Evolutionary conservation across 2,113 vertebrate genomes (phyloP), one percentile per base, ranked within the genome.

Genomic region (Oncorhynchus nerka): DNA sequence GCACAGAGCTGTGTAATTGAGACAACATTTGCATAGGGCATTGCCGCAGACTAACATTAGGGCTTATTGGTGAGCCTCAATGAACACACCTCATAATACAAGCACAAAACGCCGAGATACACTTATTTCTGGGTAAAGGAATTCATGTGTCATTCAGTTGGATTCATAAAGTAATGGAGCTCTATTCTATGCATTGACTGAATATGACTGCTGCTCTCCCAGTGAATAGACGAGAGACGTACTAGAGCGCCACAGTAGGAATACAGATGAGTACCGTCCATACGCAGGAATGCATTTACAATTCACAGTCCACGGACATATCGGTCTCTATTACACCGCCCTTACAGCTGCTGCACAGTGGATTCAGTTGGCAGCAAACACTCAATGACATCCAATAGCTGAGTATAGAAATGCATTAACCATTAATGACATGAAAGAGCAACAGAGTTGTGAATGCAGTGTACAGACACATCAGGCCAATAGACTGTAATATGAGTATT

Each of bases 221-320:
- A 20, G 16, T 20, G 59, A 62, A 22, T 22, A 62, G n/a, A 22
- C 6, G 55, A 20, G 55, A 62, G n/a, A 22, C 3, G n/a, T 22
- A 55, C 51, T 55, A 68, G 32, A 34, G 20, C 22, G 22, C 68
- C 16, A 9, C 45, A 51, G 68, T n/a, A 11, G 4, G 68, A 70
- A 70, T 70, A 49, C 39, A 70, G 68, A 70, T 49, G 68, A 70
- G 45, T 48, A 48, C 11, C 30, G n/a, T 45, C 22, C n/a, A 19
- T 24, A 49, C 20, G 26, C 68, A 26, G 68, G 68, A 70, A 49
- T 70, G n/a, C 45, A 24, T 49, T 49, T 24, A 49, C 45, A n/a
- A 49, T 48, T 70, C 67, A 68, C 59, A n/a, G 22, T 67, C 65
- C 65, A 67, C 65, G 30, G 65, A 30, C 22, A 13, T 24, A 28